phyloP scores from a whole-genome alignment of 2,113 vertebrate genomes.

The Pelvicachromis taeniatus region DNA sequence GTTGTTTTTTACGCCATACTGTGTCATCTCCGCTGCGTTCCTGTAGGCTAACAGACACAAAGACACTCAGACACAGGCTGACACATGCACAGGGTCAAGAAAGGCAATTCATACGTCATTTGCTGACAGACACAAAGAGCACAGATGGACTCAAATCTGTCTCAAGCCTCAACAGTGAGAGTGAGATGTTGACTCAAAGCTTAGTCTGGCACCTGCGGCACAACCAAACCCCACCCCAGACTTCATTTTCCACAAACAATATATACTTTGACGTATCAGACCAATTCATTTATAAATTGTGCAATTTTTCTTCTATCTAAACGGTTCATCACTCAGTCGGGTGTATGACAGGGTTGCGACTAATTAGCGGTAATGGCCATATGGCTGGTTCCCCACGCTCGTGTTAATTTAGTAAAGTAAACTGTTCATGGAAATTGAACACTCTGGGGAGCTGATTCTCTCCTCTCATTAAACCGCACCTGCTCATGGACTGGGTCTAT shows the following conservation, averaged over 20 bases:
- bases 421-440: not conserved
- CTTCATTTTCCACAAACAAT: not conserved
- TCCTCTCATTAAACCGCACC: conserved; percentile 6
- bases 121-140: conserved; percentile 30
- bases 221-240: not conserved
- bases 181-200: conserved; percentile 41
- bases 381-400: conserved; percentile 30
- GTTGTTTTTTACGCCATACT: conserved; percentile 95
- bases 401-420: conserved; percentile 33
- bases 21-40: conserved; percentile 90
- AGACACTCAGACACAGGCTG: conserved; percentile 10
- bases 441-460: conserved; percentile 9
- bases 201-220: conserved; percentile 12
- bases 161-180: conserved; percentile 1
- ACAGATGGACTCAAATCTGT: conserved; percentile 55
- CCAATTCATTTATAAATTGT: not conserved
- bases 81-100: conserved; percentile 7
- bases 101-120: conserved; percentile 28
- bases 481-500: not conserved
- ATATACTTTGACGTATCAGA: not conserved
- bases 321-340: conserved; percentile 30
- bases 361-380: conserved; percentile 58
- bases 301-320: conserved; percentile 3
- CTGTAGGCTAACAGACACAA: conserved; percentile 80
- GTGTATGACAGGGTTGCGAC: conserved; percentile 27